Base-by-base conservation (phyloP, 2,888 invertebrate genomes). In the Coronaproctus castanopsis region DNA sequence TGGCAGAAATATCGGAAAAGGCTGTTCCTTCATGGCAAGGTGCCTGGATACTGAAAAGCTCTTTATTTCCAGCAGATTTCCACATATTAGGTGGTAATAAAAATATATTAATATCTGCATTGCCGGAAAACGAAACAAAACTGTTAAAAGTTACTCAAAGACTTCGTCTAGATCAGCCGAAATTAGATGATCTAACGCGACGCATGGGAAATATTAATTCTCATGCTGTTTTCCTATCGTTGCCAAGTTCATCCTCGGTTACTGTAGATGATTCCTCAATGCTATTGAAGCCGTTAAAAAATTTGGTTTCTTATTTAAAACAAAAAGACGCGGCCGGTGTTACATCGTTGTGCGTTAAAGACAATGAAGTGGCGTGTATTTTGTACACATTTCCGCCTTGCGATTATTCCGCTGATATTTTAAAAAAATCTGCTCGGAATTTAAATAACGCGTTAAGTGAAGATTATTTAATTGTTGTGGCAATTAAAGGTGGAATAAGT, bases 311-410 rank as follows among this genome's bases (percentile, higher is more conserved):
- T 0, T 98, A 98, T 71, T 76, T 98, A 59, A 93, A 95, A 70
- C 96, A 96, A 70, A 98, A 98, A 73, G 96, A 97, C 73, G 97
- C 98, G 23, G 97, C 97, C 3, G 98, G 98, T 62, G 96, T 97
- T 0, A 93, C 97, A 66, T 90, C 92, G 1, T 75, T 96, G 21
- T 72, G 87, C 21, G 88, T 87, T 68, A 90, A 90, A 72, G 90
- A 91, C 70, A 87, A 88, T 0, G 90, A 88, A 70, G 87, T 87
- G 1, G 88, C 90, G n/a, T 95, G 93, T 24, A 92, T 96, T 3
- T 76, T 96, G 48, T 96, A 97, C 73, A 92, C 95, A 54, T 96
- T 97, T 73, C 96, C 96, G 62, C 95, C 95, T n/a, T 95, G 95
- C 75, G 82, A 87, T 58, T 96, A 95, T 72, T 92, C 93, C 50